Percentiles rank a stretch among this genome's conserved stretches.
These are phyloP conservation scores for Lithodes maja DNA, from an alignment of 2,888 invertebrate genomes.

Conservation along the genomic window DNA sequence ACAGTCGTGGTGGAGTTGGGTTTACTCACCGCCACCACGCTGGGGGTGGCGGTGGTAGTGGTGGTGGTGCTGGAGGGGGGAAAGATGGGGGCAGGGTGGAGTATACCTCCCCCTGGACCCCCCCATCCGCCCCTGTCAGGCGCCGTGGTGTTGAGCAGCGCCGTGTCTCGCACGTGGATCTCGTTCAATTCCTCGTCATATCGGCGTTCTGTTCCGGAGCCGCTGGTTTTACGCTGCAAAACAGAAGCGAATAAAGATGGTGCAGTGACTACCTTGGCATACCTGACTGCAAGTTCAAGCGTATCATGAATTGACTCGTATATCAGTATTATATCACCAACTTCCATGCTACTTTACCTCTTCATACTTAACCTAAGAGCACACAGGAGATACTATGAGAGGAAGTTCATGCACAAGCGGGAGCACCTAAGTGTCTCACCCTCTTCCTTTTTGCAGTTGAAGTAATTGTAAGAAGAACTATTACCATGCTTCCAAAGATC, in stretches of 20 bases:
- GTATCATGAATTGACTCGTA: constrained; percentile 20
- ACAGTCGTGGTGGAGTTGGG: constrained; percentile 67
- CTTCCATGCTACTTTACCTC: constrained; percentile 37
- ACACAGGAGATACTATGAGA: constrained; percentile 40
- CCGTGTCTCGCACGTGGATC: constrained; percentile 66
- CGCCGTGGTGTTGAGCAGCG: constrained; percentile 65
- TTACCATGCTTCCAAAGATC: constrained; percentile 1
- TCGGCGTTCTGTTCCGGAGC: constrained; percentile 63
- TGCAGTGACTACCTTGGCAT: background rate
- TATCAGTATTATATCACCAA: constrained; percentile 35
- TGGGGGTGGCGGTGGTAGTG: constrained; percentile 45
- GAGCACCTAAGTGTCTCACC: constrained; percentile 18
- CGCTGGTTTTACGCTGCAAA: constrained; percentile 61
- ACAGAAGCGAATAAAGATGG: background rate
- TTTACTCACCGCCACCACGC: constrained; percentile 67
- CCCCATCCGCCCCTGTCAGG: constrained; percentile 59
- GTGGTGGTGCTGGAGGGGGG: constrained; percentile 48
- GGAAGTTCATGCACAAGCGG: constrained; percentile 59
- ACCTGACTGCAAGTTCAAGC: constrained; percentile 13
- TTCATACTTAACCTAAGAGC: constrained; percentile 24
- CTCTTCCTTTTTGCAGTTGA: background rate
- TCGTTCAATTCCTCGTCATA: constrained; percentile 70
- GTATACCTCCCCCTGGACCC: constrained; percentile 25
- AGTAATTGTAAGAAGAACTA: constrained; percentile 1
- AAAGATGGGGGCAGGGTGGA: constrained; percentile 43